These are phyloP conservation scores for Chironomus tepperi DNA, from an alignment of 1,140 invertebrate genomes.

Conservation along the genomic window DNA sequence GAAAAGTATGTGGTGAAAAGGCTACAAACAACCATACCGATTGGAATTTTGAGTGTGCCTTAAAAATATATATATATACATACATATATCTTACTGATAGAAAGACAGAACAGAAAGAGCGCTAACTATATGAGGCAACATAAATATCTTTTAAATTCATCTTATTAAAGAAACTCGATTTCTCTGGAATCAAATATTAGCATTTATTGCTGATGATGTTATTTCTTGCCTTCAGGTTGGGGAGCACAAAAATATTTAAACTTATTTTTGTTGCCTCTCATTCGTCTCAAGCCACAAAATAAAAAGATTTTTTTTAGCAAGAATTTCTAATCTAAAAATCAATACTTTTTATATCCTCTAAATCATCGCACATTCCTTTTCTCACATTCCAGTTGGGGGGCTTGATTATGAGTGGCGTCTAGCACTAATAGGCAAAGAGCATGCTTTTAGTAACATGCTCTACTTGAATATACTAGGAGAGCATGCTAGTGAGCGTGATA, in stretches of 20 bases:
- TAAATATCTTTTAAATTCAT: constrained; percentile 23
- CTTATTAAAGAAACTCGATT: constrained; percentile 19
- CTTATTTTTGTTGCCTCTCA: neutral
- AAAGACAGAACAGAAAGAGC: neutral
- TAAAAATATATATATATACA: neutral
- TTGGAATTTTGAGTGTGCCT: constrained; percentile 2
- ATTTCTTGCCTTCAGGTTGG: neutral
- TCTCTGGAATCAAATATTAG: constrained; percentile 18
- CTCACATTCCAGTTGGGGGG: too few species aligned
- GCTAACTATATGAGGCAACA: constrained; percentile 19
- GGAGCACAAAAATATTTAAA: neutral
- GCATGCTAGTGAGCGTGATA: too few species aligned
- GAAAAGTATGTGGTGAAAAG: constrained; percentile 17
- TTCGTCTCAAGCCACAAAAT: too few species aligned
- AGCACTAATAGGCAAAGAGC: too few species aligned
- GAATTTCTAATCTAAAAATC: too few species aligned
- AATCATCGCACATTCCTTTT: too few species aligned
- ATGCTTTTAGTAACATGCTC: too few species aligned
- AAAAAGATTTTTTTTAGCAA: too few species aligned
- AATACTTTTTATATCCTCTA: too few species aligned
- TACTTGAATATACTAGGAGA: too few species aligned
- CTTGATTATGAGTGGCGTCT: too few species aligned
- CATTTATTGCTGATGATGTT: constrained; percentile 20
- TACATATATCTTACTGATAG: neutral
- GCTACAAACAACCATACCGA: constrained; percentile 9